A percentile compares a stretch with the other conserved stretches of the same genome.
These are phyloP conservation scores for Marisa cornuarietis DNA, from an alignment of 1,140 invertebrate species.

Conservation along the genomic window DNA sequence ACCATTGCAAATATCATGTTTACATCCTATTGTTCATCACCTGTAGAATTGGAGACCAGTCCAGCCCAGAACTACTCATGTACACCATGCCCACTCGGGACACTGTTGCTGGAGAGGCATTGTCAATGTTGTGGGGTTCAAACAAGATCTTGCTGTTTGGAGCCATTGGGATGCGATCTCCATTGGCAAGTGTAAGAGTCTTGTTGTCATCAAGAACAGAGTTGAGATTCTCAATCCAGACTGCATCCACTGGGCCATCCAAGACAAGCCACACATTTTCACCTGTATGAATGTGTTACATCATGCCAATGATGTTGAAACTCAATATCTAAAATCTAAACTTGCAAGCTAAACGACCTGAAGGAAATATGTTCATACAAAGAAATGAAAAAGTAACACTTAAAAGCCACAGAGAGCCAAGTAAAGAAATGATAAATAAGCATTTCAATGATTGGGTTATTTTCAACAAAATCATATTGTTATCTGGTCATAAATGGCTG, in stretches of 20 bases:
- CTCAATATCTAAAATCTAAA: too few relatives aligned
- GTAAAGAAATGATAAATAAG: too few relatives aligned
- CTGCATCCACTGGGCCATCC: conserved; percentile 66
- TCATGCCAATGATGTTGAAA: background rate
- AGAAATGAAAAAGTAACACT: too few relatives aligned
- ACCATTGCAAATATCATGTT: too few relatives aligned
- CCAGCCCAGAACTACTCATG: conserved; percentile 62
- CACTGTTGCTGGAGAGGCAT: conserved; percentile 66
- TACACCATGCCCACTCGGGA: conserved; percentile 66
- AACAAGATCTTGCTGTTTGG: conserved; percentile 65
- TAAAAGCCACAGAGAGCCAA: too few relatives aligned
- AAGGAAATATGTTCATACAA: too few relatives aligned
- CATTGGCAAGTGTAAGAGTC: conserved; percentile 65
- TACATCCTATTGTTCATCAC: conserved; percentile 32
- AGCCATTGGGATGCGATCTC: conserved; percentile 66
- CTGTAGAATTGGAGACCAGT: conserved; percentile 63
- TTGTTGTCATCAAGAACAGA: conserved; percentile 67
- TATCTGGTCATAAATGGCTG: too few relatives aligned
- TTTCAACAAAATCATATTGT: too few relatives aligned
- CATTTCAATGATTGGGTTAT: too few relatives aligned
- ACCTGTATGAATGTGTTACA: conserved; percentile 36
- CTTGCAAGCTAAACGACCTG: too few relatives aligned
- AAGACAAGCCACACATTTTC: conserved; percentile 68
- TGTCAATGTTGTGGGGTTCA: conserved; percentile 67
- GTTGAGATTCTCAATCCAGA: conserved; percentile 67